A percentile compares a stretch with the other conserved stretches of the same genome.
phyloP scores from a whole-genome alignment of 2,797 vertebrate genomes.

The Xenops minutus region DNA sequence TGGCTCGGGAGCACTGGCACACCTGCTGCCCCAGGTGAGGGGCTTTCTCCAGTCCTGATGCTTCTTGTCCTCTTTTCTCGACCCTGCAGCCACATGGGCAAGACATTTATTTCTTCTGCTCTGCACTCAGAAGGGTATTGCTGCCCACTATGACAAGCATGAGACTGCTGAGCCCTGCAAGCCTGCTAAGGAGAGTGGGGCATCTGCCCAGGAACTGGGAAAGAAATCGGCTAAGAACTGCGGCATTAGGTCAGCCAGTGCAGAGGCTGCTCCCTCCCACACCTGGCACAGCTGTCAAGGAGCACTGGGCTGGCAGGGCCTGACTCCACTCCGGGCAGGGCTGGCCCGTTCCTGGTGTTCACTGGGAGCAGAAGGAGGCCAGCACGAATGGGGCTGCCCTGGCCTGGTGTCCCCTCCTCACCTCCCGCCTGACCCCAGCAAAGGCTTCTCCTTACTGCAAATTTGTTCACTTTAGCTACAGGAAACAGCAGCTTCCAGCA shows the following conservation, averaged over 20 bases:
- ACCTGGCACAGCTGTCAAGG: rapidly evolving
- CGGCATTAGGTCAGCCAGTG: not conserved
- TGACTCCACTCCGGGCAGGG: not conserved
- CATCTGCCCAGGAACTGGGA: rapidly evolving
- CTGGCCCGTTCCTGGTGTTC: rapidly evolving
- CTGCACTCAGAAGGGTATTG: not conserved
- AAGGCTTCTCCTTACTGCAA: not conserved
- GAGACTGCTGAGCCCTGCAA: not conserved
- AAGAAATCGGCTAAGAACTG: not conserved
- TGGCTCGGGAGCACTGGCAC: rapidly evolving
- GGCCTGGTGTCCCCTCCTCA: rapidly evolving
- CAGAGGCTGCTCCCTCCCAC: rapidly evolving
- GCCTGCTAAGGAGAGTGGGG: not conserved
- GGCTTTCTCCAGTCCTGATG: rapidly evolving
- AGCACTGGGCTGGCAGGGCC: not conserved
- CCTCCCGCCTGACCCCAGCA: not conserved
- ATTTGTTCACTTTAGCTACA: not conserved
- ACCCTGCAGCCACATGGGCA: rapidly evolving
- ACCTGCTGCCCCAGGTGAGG: not conserved
- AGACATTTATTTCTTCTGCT: not conserved
- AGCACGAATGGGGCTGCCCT: not conserved
- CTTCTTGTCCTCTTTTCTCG: not conserved
- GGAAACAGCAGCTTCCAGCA: not conserved
- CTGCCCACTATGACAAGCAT: rapidly evolving
- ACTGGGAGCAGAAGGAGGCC: not conserved